Evolutionary conservation across 2,888 invertebrate genomes (phyloP).

Genomic region (Apodemia mormo): DNA sequence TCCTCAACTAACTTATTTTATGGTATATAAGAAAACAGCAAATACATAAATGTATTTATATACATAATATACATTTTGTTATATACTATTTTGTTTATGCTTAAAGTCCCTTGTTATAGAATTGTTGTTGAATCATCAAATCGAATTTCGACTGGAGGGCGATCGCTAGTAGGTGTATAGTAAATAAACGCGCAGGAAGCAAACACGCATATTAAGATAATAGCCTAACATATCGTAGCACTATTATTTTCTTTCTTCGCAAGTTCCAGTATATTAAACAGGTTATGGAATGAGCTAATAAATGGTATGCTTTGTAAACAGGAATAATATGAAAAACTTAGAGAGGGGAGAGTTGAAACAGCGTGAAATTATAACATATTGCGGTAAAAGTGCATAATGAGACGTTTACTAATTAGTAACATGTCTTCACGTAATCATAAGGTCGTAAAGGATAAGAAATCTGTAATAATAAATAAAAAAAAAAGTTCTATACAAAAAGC

Average conservation of each 20-base stretch:
- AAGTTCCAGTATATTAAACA: neutral
- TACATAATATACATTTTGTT: too few species aligned
- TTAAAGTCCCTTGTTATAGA: too few species aligned
- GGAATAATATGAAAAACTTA: neutral
- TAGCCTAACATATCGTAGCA: neutral
- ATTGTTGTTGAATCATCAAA: too few species aligned
- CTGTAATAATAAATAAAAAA: neutral
- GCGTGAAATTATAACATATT: neutral
- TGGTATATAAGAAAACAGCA: too few species aligned
- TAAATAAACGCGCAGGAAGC: neutral
- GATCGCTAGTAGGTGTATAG: too few species aligned
- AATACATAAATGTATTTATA: too few species aligned
- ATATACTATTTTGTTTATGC: too few species aligned
- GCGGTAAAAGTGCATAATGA: neutral
- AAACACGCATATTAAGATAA: slow-evolving; percentile 1
- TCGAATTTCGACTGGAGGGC: too few species aligned
- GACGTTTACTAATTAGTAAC: neutral
- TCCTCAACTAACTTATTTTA: too few species aligned
- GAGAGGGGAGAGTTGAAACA: neutral
- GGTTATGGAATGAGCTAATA: neutral
- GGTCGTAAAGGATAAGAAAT: neutral
- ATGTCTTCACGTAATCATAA: neutral
- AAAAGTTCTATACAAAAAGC: too few species aligned
- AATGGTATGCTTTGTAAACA: slow-evolving; percentile 5
- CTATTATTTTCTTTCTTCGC: neutral